Percentiles rank a stretch among this genome's conserved stretches.
phyloP scores from a whole-genome alignment of 2,113 vertebrate genomes.

The Sinocyclocheilus maitianheensis region DNA sequence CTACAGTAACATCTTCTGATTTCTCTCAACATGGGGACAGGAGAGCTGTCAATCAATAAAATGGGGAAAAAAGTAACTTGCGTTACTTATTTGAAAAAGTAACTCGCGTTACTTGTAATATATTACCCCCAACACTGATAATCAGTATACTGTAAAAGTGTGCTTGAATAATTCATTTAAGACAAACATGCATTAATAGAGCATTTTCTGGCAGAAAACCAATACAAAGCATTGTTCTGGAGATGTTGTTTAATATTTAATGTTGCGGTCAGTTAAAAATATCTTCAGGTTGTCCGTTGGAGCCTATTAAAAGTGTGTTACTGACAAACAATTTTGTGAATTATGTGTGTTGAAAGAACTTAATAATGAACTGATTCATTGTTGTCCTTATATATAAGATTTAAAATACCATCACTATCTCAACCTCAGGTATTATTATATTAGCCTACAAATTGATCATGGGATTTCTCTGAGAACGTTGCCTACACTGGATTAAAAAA shows the following conservation, averaged over 20 bases:
- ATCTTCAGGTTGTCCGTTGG: background rate
- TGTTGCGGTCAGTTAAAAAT: background rate
- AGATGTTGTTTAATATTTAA: background rate
- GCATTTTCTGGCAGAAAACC: background rate
- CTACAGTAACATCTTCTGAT: too few species aligned
- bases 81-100: too few species aligned
- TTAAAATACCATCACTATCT: background rate
- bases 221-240: background rate
- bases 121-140: background rate
- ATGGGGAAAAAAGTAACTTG: too few species aligned
- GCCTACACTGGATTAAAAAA: background rate
- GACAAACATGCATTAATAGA: background rate
- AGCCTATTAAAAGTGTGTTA: background rate
- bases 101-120: too few species aligned
- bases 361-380: background rate
- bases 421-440: background rate
- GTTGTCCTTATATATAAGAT: background rate
- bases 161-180: background rate
- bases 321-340: background rate
- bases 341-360: background rate
- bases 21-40: too few species aligned
- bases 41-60: too few species aligned
- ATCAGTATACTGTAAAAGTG: background rate
- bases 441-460: background rate
- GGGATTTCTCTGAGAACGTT: background rate